Evolutionary conservation across 1,140 invertebrate genomes (phyloP).

Genomic region (Macrobrachium nipponense): DNA sequence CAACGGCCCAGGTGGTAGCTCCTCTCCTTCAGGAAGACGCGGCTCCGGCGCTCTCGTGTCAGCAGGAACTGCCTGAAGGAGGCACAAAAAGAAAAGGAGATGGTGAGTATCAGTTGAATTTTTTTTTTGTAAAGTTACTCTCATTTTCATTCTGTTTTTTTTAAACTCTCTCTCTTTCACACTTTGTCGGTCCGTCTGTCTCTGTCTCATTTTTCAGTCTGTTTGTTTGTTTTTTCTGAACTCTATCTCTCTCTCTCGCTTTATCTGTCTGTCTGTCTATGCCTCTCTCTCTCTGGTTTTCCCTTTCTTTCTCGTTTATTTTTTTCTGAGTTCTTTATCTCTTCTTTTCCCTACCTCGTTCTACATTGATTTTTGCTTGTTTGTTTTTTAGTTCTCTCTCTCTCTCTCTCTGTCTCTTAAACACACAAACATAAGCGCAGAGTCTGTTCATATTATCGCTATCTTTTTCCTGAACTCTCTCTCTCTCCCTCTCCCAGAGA

Average conservation of each 20-base stretch:
- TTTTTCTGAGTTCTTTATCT: not conserved
- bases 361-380: no score
- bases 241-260: not conserved
- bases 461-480: no score
- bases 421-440: no score
- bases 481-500: not conserved
- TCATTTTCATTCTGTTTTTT: constrained; percentile 1
- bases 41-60: constrained; percentile 55
- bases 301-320: not conserved
- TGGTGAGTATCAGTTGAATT: not conserved
- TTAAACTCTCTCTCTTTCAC: constrained; percentile 16
- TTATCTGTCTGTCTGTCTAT: no score
- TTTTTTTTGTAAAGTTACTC: not conserved
- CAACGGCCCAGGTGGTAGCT: constrained; percentile 60
- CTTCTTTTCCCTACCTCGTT: no score
- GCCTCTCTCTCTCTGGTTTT: constrained; percentile 18
- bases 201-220: not conserved
- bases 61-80: constrained; percentile 60
- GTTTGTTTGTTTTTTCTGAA: not conserved
- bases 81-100: not conserved
- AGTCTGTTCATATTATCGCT: no score
- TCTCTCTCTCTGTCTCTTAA: no score
- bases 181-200: no score
- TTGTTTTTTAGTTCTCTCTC: no score
- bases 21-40: constrained; percentile 61